These are phyloP conservation scores for Synanthedon tipuliformis DNA, from an alignment of 2,888 invertebrate genomes.

Conservation along the genomic window DNA sequence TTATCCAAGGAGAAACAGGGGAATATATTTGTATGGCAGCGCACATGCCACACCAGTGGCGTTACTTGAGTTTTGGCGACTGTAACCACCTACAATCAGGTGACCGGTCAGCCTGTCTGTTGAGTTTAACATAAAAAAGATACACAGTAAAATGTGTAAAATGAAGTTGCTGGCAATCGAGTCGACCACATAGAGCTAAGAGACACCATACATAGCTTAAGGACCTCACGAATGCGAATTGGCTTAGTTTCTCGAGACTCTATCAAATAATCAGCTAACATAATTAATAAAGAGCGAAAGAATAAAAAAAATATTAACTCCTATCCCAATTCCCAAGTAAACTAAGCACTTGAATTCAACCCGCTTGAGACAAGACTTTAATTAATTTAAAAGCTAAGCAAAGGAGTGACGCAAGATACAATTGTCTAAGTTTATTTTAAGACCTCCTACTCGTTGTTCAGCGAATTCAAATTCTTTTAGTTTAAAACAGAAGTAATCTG, in stretches of 20 bases:
- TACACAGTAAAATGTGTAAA: no score
- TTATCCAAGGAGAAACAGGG: no score
- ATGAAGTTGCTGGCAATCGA: no score
- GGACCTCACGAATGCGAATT: background rate
- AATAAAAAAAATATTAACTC: background rate
- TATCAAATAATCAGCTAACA: background rate
- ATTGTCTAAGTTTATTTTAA: background rate
- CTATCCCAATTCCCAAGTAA: constrained; percentile 6
- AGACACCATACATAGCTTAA: no score
- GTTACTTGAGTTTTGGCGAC: no score
- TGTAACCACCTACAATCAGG: no score
- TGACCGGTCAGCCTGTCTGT: no score
- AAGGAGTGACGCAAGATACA: constrained; percentile 12
- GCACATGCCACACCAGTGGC: no score
- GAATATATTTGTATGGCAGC: no score
- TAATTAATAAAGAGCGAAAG: background rate
- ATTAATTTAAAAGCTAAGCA: constrained; percentile 50
- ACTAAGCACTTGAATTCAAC: constrained; percentile 25
- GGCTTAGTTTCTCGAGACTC: background rate
- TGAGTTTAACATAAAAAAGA: no score
- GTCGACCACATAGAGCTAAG: no score
- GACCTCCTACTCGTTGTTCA: background rate
- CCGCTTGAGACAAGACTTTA: constrained; percentile 28
- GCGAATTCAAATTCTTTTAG: background rate
- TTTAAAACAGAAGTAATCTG: background rate